A percentile compares a stretch with the other conserved stretches of the same genome.
These are phyloP conservation scores for Variabilichromis moorii DNA, from an alignment of 2,113 vertebrate genomes.

Conservation along the genomic window DNA sequence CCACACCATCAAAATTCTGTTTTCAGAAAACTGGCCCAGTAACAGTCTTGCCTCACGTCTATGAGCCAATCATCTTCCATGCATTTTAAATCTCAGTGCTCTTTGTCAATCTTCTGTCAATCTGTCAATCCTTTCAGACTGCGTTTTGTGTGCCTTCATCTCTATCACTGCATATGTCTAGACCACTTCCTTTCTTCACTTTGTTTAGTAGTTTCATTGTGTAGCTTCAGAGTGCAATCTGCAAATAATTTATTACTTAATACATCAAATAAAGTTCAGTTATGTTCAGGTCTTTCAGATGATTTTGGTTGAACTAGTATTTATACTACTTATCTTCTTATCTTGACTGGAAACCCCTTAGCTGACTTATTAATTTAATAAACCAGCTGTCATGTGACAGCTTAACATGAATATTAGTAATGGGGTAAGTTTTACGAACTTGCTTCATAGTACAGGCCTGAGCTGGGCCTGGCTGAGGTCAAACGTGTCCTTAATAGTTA, in stretches of 20 bases:
- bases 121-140: not conserved
- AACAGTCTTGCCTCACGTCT: not conserved
- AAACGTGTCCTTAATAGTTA: not conserved
- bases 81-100: not conserved
- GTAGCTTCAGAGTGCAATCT: too few species aligned
- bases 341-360: not conserved
- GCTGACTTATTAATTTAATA: not conserved
- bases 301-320: not conserved
- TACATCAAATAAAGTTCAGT: not conserved
- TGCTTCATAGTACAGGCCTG: not conserved
- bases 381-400: not conserved
- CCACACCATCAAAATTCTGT: not conserved
- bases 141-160: rapidly evolving
- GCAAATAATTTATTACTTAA: not conserved
- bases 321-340: not conserved
- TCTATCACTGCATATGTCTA: too few species aligned
- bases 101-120: not conserved
- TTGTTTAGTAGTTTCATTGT: too few species aligned
- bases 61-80: not conserved
- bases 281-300: not conserved
- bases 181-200: too few species aligned
- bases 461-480: not conserved
- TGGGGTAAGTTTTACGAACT: not conserved
- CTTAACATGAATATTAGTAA: not conserved
- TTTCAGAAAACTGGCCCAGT: not conserved